These are phyloP conservation scores for Caenorhabditis sulstoni DNA, from an alignment of 2,888 invertebrate species.

Conservation along the genomic window DNA sequence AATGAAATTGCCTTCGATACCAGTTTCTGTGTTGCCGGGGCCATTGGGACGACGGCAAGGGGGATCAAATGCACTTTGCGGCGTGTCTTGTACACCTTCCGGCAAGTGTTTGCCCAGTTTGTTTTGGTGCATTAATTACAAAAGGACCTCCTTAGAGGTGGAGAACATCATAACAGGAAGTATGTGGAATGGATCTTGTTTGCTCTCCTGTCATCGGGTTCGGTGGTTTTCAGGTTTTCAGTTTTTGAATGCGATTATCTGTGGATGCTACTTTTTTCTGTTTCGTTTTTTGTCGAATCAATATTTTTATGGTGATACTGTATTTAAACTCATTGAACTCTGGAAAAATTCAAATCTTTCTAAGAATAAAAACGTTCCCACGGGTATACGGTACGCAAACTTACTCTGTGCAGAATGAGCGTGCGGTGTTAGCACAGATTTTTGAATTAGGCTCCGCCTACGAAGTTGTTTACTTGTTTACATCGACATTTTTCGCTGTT, in stretches of 20 bases:
- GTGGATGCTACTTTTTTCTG: too few species aligned
- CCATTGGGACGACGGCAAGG: background rate
- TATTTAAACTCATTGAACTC: too few species aligned
- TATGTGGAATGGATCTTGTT: constrained; percentile 10
- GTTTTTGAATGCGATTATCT: too few species aligned
- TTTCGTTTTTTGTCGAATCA: too few species aligned
- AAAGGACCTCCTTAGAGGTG: constrained; percentile 19
- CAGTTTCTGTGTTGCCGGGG: background rate
- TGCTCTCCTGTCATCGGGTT: constrained; percentile 2
- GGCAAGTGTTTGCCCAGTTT: constrained; percentile 48
- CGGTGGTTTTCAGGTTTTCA: too few species aligned
- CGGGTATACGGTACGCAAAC: constrained; percentile 2
- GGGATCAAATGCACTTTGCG: constrained; percentile 31
- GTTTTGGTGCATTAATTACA: constrained; percentile 58
- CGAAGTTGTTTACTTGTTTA: background rate
- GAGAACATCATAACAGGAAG: constrained; percentile 48
- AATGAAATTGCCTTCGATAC: background rate
- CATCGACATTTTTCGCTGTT: background rate
- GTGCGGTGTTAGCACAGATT: background rate
- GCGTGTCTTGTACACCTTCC: constrained; percentile 22
- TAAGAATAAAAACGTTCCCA: background rate
- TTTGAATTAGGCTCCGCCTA: background rate
- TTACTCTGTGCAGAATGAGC: background rate
- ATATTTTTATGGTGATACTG: too few species aligned
- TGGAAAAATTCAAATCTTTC: background rate